Conservation (phyloP, 1,140 invertebrate species). For the Eciton burchellii region DNA sequence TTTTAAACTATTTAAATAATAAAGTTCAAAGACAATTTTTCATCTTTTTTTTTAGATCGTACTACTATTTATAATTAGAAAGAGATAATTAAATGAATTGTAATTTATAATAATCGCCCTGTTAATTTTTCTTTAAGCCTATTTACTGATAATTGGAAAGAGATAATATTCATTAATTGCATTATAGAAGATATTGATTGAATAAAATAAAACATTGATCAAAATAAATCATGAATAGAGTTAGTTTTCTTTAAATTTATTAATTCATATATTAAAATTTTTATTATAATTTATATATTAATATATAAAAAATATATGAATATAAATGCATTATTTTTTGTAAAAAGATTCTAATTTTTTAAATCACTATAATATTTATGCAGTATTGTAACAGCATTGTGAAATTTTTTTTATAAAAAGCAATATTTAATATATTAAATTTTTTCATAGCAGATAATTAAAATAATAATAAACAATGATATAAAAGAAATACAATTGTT, state of each 20-base stretch:
- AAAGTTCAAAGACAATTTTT: background rate
- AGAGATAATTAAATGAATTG: background rate
- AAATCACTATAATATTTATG: conserved; percentile 45
- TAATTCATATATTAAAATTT: conserved; percentile 13
- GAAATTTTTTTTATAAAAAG: conserved; percentile 62
- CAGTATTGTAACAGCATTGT: conserved; percentile 45
- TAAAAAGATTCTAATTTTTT: conserved; percentile 33
- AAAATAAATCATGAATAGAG: conserved; percentile 24
- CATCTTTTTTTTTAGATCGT: background rate
- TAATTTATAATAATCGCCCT: background rate
- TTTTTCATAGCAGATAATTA: conserved; percentile 64
- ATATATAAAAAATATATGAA: conserved; percentile 29
- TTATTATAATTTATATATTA: conserved; percentile 23
- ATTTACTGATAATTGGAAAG: conserved; percentile 4
- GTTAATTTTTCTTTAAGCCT: conserved; percentile 2
- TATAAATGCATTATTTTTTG: conserved; percentile 51
- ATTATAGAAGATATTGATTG: conserved; percentile 15
- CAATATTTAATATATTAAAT: conserved; percentile 67
- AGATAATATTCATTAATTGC: background rate
- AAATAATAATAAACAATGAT: no score
- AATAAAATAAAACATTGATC: background rate
- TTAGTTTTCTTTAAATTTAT: conserved; percentile 30
- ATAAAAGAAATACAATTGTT: conserved; percentile 5
- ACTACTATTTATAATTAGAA: background rate
- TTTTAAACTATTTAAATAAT: no score